Percentiles rank a stretch among this genome's conserved stretches.
Conservation (phyloP, 1,140 invertebrate species). For the Formica exsecta region DNA sequence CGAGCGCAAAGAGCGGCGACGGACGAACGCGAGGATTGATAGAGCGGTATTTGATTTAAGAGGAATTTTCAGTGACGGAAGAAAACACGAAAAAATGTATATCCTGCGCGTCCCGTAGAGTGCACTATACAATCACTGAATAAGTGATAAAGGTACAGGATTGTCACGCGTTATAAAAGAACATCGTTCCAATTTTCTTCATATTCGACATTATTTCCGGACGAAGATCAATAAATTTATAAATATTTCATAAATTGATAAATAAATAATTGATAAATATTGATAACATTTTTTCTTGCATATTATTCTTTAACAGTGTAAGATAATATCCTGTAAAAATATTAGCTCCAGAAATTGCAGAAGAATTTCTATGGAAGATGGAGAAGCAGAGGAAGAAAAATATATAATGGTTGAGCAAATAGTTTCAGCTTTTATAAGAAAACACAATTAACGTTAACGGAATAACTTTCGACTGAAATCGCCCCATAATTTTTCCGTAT, state of each 20-base stretch:
- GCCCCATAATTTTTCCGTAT: neutral
- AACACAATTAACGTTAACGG: conserved; percentile 47
- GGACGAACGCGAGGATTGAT: neutral
- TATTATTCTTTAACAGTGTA: neutral
- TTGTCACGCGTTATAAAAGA: conserved; percentile 21
- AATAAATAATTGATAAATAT: too few relatives aligned
- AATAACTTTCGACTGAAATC: conserved; percentile 37
- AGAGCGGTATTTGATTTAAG: neutral
- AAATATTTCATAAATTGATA: too few relatives aligned
- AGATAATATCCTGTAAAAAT: neutral
- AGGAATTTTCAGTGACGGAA: conserved; percentile 2
- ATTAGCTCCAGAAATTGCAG: neutral
- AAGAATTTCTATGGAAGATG: neutral
- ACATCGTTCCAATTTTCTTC: neutral
- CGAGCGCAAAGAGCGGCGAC: neutral
- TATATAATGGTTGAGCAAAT: conserved; percentile 30
- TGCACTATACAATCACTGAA: neutral
- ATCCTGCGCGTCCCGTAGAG: neutral
- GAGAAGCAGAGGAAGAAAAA: neutral
- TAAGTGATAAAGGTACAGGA: neutral
- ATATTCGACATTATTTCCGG: too few relatives aligned
- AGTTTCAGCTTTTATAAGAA: neutral
- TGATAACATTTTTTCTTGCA: conserved; percentile 6
- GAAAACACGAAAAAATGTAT: neutral
- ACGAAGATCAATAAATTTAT: too few relatives aligned